Conservation (phyloP, 1,140 invertebrate genomes). For the Anastrepha obliqua region DNA sequence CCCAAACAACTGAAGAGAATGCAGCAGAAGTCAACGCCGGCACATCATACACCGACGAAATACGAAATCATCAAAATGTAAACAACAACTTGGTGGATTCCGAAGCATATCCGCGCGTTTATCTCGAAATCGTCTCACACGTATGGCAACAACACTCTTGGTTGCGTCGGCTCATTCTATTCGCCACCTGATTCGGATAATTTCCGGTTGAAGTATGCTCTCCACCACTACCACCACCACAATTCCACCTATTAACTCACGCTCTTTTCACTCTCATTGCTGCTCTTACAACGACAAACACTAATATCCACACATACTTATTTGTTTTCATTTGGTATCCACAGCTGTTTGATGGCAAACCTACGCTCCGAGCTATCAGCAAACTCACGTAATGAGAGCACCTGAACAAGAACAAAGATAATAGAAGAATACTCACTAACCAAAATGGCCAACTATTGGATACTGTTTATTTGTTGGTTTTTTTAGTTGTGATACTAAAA, state of each 20-base stretch:
- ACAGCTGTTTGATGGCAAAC: slow-evolving; percentile 27
- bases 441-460: too few relatives aligned
- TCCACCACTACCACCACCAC: neutral
- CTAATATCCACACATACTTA: neutral
- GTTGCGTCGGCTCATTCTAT: neutral
- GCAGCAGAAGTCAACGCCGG: neutral
- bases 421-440: too few relatives aligned
- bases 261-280: neutral
- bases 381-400: neutral
- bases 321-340: neutral
- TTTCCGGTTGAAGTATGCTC: neutral
- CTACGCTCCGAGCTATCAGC: neutral
- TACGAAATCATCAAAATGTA: slow-evolving; percentile 7
- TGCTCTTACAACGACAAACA: slow-evolving; percentile 4
- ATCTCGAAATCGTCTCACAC: neutral
- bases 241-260: neutral
- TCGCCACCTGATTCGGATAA: slow-evolving; percentile 10
- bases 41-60: neutral
- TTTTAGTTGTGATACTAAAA: neutral
- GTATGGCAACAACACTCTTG: neutral
- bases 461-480: too few relatives aligned
- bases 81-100: slow-evolving; percentile 30
- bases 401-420: too few relatives aligned
- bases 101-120: neutral
- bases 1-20: neutral